Conservation (phyloP, 2,797 vertebrate species). For the Cebuella pygmaea region DNA sequence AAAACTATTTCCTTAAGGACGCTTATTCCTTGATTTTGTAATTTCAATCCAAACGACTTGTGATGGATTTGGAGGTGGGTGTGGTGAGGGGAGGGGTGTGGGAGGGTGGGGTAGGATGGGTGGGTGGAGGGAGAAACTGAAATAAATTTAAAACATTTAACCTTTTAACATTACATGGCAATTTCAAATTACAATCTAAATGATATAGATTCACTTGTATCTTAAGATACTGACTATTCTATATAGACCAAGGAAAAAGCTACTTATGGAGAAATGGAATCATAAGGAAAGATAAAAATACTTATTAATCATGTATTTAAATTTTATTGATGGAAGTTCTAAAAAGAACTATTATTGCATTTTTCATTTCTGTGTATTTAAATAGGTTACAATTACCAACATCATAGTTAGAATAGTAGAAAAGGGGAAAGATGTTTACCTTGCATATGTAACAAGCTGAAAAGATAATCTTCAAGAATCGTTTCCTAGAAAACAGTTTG, state of each 20-base stretch:
- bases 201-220: not conserved
- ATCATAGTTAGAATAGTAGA: not conserved
- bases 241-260: slow-evolving; percentile 4
- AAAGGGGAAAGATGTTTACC: not conserved
- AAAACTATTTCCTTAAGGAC: not conserved
- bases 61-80: not conserved
- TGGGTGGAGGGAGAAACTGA: not conserved
- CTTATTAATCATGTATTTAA: not conserved
- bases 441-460: not conserved
- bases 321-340: slow-evolving; percentile 12
- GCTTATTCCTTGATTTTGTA: not conserved
- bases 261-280: not conserved
- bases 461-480: slow-evolving; percentile 43
- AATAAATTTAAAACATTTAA: not conserved
- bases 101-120: not conserved
- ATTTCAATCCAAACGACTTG: slow-evolving; percentile 12
- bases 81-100: no score
- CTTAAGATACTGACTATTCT: not conserved
- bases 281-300: not conserved
- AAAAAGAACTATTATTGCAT: not conserved
- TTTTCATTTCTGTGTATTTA: slow-evolving; percentile 22
- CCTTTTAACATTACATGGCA: not conserved
- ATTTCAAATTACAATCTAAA: slow-evolving; percentile 16
- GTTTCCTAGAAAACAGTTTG: slow-evolving; percentile 61
- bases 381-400: slow-evolving; percentile 25